phyloP scores from a whole-genome alignment of 2,113 vertebrate species.

The Nibea albiflora region DNA sequence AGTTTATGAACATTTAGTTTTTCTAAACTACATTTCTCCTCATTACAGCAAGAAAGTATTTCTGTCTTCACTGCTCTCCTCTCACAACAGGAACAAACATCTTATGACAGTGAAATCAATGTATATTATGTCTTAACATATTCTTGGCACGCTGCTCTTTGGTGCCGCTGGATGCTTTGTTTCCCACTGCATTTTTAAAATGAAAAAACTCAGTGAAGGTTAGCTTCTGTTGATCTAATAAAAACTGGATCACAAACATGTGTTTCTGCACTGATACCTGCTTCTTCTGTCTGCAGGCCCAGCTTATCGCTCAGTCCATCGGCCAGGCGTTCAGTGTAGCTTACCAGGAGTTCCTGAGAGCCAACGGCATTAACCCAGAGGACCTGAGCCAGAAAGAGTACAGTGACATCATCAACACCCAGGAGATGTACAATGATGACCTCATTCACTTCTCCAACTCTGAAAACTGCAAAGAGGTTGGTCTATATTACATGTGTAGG shows the following conservation, averaged over 20 bases:
- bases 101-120: constrained; percentile 32
- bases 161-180: constrained; percentile 1
- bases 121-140: constrained; percentile 13
- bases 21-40: constrained; percentile 7
- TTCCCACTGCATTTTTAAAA: neutral
- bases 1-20: constrained; percentile 5
- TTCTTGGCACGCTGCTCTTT: constrained; percentile 25
- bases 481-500: constrained; percentile 6
- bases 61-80: neutral
- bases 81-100: constrained; percentile 19
- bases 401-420: constrained; percentile 98
- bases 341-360: constrained; percentile 98
- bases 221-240: constrained; percentile 4
- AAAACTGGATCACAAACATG: neutral
- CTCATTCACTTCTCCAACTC: constrained; percentile 99
- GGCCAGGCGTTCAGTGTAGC: constrained; percentile 99
- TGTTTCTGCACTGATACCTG: constrained; percentile 13
- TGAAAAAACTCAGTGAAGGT: neutral
- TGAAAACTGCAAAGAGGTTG: constrained; percentile 98
- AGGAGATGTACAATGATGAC: constrained; percentile 99
- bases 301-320: constrained; percentile 98
- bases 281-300: constrained; percentile 85
- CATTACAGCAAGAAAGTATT: neutral
- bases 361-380: constrained; percentile 98
- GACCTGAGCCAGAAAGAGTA: constrained; percentile 99